Percentiles rank a stretch among this genome's conserved stretches.
phyloP scores from a whole-genome alignment of 2,888 invertebrate species.

The Polietes domitor region DNA sequence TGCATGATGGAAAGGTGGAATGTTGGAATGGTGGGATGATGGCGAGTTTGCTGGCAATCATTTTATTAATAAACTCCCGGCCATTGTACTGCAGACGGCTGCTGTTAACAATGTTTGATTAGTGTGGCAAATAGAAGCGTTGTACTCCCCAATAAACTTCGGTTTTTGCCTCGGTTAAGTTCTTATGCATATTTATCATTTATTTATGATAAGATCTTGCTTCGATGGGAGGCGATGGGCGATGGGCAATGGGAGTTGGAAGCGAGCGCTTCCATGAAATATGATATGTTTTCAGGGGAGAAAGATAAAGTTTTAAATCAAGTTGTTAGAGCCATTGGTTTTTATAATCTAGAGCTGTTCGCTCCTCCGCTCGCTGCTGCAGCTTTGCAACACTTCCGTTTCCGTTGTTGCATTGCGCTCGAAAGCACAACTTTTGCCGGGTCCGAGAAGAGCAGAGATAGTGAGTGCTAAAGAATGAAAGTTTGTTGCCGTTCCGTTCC shows the following conservation, averaged over 20 bases:
- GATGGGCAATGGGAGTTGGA: neutral
- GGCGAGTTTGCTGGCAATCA: neutral
- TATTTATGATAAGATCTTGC: slow-evolving; percentile 57
- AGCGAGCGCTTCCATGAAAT: slow-evolving; percentile 1
- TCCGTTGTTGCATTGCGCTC: slow-evolving; percentile 66
- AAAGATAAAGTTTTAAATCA: slow-evolving; percentile 66
- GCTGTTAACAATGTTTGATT: slow-evolving; percentile 36
- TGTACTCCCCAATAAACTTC: neutral
- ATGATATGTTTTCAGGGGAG: slow-evolving; percentile 55
- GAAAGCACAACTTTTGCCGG: slow-evolving; percentile 31
- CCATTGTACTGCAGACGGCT: slow-evolving; percentile 2
- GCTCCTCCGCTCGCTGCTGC: slow-evolving; percentile 64
- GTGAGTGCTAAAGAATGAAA: slow-evolving; percentile 38
- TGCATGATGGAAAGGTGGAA: too few relatives aligned
- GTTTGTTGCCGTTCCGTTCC: slow-evolving; percentile 52
- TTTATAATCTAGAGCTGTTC: slow-evolving; percentile 65
- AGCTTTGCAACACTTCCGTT: slow-evolving; percentile 66
- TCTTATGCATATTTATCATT: slow-evolving; percentile 58
- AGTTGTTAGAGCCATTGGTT: slow-evolving; percentile 65
- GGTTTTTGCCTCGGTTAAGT: neutral
- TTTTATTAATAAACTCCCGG: slow-evolving; percentile 29
- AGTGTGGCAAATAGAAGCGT: neutral
- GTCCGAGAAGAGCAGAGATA: slow-evolving; percentile 25
- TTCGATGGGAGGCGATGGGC: too few relatives aligned
- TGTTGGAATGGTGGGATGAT: neutral